Evolutionary conservation across 2,797 vertebrate species (phyloP).

Genomic region (Rhodeus uyekii): DNA sequence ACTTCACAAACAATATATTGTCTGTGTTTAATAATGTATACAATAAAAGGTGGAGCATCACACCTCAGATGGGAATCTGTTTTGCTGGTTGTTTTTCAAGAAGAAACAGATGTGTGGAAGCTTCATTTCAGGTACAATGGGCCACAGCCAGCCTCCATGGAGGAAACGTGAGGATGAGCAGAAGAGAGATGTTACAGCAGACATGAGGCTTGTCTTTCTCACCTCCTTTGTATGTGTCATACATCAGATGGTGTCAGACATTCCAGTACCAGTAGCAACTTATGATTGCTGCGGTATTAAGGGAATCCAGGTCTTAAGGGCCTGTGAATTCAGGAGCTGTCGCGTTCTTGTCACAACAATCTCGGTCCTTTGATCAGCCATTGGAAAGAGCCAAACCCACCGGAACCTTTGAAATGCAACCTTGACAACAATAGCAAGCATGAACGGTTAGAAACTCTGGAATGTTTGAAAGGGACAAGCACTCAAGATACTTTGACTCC

Average conservation of each 20-base stretch:
- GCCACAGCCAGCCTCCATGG: not conserved
- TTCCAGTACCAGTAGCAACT: slow-evolving; percentile 7
- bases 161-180: not conserved
- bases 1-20: not conserved
- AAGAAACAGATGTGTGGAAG: not conserved
- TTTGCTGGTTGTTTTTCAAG: not conserved
- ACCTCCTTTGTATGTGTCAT: not conserved
- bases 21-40: slow-evolving; percentile 11
- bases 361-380: slow-evolving; percentile 47
- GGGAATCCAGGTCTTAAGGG: slow-evolving; percentile 25
- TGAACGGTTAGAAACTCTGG: slow-evolving; percentile 19
- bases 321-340: slow-evolving; percentile 32
- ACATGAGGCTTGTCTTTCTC: slow-evolving; percentile 6
- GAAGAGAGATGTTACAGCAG: slow-evolving; percentile 4
- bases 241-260: slow-evolving; percentile 27
- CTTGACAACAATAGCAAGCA: slow-evolving; percentile 15
- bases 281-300: not conserved
- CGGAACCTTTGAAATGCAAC: slow-evolving; percentile 45
- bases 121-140: not conserved
- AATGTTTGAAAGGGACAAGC: slow-evolving; percentile 23
- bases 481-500: slow-evolving; percentile 2
- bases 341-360: slow-evolving; percentile 25
- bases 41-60: not conserved
- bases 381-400: slow-evolving; percentile 27
- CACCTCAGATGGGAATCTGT: not conserved